Conservation (phyloP, 2,888 invertebrate genomes). For the Chaetogeoica ovagalla region DNA sequence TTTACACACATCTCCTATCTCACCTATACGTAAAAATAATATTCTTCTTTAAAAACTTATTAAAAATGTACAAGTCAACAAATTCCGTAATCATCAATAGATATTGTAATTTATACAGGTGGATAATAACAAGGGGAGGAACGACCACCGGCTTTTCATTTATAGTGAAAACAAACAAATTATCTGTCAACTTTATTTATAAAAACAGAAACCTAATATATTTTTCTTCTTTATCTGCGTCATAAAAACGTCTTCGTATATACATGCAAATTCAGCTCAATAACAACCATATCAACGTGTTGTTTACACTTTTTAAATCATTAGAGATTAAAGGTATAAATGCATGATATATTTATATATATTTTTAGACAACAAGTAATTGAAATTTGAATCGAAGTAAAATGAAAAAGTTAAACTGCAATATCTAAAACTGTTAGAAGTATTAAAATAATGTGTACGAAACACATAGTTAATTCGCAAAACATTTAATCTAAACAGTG, state of each 20-base stretch:
- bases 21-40: no score
- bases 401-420: not conserved
- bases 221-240: constrained; percentile 5
- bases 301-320: not conserved
- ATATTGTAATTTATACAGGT: constrained; percentile 14
- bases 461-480: no score
- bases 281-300: not conserved
- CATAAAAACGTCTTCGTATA: constrained; percentile 18
- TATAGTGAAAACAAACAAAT: constrained; percentile 3
- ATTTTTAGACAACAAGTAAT: not conserved
- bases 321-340: not conserved
- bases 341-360: not conserved
- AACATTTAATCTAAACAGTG: no score
- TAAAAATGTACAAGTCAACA: not conserved
- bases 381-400: not conserved
- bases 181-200: not conserved
- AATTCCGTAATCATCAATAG: not conserved
- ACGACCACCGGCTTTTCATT: constrained; percentile 13
- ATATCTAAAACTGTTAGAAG: not conserved
- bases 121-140: not conserved
- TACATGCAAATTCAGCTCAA: constrained; percentile 16
- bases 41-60: not conserved
- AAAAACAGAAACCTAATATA: not conserved
- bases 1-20: no score
- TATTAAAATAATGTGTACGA: no score